A percentile compares a stretch with the other conserved stretches of the same genome.
These are phyloP conservation scores for Alcis repandata DNA, from an alignment of 2,888 invertebrate genomes.

Conservation along the genomic window DNA sequence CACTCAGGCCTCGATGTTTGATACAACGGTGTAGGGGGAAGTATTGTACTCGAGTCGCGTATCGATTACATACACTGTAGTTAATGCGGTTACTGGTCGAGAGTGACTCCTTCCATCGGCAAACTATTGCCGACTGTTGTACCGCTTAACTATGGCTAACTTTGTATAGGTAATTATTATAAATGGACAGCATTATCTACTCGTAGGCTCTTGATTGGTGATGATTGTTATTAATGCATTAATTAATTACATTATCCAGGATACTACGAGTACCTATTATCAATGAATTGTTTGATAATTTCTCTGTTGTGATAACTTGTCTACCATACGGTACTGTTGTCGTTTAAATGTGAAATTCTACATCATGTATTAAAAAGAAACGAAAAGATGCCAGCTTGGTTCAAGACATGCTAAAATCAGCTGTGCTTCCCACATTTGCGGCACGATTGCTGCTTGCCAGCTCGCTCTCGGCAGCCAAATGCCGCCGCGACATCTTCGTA, in stretches of 20 bases:
- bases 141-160: not conserved
- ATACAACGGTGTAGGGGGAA: conserved; percentile 31
- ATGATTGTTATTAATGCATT: not conserved
- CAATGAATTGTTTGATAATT: too few relatives aligned
- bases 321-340: not conserved
- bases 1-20: conserved; percentile 40
- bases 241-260: too few relatives aligned
- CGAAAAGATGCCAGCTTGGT: not conserved
- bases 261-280: too few relatives aligned
- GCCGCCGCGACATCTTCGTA: conserved; percentile 78
- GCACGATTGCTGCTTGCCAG: conserved; percentile 44
- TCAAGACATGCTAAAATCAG: conserved; percentile 58
- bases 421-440: conserved; percentile 56
- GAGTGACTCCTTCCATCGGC: conserved; percentile 28
- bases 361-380: not conserved
- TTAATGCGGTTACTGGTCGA: conserved; percentile 14
- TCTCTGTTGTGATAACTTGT: too few relatives aligned
- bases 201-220: not conserved
- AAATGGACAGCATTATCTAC: not conserved
- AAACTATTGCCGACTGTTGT: conserved; percentile 9
- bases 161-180: too few relatives aligned
- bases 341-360: not conserved
- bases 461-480: conserved; percentile 62
- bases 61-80: conserved; percentile 26
- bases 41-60: conserved; percentile 24